phyloP scores from a whole-genome alignment of 2,888 invertebrate genomes.

The Molanna angustata region DNA sequence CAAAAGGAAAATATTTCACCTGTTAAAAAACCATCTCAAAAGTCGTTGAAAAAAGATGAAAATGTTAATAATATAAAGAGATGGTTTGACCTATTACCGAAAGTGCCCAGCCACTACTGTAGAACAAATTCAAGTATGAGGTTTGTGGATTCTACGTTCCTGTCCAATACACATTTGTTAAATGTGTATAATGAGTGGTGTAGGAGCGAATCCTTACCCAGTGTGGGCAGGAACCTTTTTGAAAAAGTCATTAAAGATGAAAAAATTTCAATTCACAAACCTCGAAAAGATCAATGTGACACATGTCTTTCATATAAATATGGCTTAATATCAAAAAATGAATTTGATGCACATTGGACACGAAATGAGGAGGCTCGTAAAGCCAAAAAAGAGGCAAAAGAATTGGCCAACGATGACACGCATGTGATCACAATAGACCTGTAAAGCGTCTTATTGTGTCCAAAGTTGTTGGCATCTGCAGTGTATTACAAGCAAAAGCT shows the following conservation, averaged over 20 bases:
- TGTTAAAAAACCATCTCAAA: not conserved
- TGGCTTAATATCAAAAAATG: not conserved
- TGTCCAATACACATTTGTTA: slow-evolving; percentile 4
- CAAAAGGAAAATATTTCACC: slow-evolving; percentile 1
- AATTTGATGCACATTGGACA: not conserved
- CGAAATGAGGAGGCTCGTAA: slow-evolving; percentile 1
- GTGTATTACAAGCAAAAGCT: not conserved
- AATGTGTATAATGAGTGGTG: not conserved
- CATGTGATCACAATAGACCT: slow-evolving; percentile 4
- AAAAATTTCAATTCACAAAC: slow-evolving; percentile 3
- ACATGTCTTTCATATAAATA: not conserved
- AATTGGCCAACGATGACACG: slow-evolving; percentile 3
- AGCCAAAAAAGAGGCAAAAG: not conserved
- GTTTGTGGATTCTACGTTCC: slow-evolving; percentile 7
- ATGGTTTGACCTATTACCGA: slow-evolving; percentile 4
- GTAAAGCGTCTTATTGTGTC: slow-evolving; percentile 1
- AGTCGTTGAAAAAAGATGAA: not conserved
- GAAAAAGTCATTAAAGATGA: not conserved
- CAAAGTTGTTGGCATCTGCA: slow-evolving; percentile 4
- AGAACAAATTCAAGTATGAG: slow-evolving; percentile 5
- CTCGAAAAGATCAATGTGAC: slow-evolving; percentile 3
- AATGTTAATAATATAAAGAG: slow-evolving; percentile 1
- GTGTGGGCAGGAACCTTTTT: slow-evolving; percentile 2
- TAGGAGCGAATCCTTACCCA: not conserved
- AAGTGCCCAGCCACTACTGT: slow-evolving; percentile 9